Conservation (phyloP, 2,797 vertebrate genomes). For the Meda fulgida region DNA sequence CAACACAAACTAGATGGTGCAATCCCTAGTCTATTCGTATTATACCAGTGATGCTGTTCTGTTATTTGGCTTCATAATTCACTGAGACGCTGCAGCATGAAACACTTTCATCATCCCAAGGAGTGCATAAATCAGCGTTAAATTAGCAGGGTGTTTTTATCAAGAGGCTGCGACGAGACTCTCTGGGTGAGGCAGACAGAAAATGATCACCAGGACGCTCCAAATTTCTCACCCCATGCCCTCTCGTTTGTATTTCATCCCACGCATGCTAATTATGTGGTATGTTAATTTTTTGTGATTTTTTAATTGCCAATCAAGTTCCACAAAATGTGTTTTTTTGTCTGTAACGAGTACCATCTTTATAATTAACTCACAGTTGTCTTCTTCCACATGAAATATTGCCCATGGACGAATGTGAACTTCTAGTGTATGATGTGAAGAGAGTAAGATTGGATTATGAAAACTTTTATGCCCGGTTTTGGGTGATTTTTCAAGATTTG, state of each 20-base stretch:
- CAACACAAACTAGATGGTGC: background rate
- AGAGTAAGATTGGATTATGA: background rate
- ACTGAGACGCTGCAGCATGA: slow-evolving; percentile 25
- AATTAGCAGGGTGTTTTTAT: slow-evolving; percentile 57
- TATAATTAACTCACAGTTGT: slow-evolving; percentile 59
- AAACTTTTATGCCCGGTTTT: slow-evolving; percentile 6
- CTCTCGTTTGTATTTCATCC: slow-evolving; percentile 59
- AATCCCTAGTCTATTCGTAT: background rate
- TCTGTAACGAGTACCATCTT: slow-evolving; percentile 54
- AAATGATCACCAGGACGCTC: slow-evolving; percentile 54
- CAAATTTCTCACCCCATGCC: slow-evolving; percentile 59
- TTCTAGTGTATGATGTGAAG: slow-evolving; percentile 39
- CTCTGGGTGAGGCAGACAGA: slow-evolving; percentile 50
- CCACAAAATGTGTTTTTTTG: slow-evolving; percentile 53
- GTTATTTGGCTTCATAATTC: slow-evolving; percentile 26
- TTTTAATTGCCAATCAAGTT: slow-evolving; percentile 61
- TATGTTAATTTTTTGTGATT: slow-evolving; percentile 57
- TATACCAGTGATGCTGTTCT: background rate
- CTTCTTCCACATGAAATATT: slow-evolving; percentile 44
- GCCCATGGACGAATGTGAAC: slow-evolving; percentile 53
- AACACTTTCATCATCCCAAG: slow-evolving; percentile 46
- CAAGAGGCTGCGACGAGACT: slow-evolving; percentile 47
- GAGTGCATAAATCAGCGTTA: slow-evolving; percentile 58
- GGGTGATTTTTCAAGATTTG: slow-evolving; percentile 23
- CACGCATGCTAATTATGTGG: slow-evolving; percentile 59